These are phyloP conservation scores for Neomorphus geoffroyi DNA, from an alignment of 2,797 vertebrate species.

Conservation along the genomic window DNA sequence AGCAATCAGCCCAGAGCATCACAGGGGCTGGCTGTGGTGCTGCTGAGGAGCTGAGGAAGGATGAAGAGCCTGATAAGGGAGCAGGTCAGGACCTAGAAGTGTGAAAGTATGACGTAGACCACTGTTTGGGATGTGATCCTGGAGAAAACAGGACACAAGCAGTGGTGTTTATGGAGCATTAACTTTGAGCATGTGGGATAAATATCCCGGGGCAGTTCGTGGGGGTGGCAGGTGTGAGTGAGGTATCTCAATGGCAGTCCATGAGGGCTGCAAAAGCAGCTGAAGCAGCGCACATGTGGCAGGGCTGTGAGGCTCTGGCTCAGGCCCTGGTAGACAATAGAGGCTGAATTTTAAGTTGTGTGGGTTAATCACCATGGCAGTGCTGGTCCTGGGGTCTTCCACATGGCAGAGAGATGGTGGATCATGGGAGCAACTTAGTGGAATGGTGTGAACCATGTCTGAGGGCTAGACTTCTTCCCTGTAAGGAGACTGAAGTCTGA, in stretches of 20 bases:
- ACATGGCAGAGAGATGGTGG: neutral
- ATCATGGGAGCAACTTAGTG: neutral
- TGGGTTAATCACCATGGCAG: neutral
- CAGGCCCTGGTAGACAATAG: neutral
- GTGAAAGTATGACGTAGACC: neutral
- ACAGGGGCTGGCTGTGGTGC: neutral
- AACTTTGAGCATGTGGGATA: neutral
- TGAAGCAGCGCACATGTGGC: neutral
- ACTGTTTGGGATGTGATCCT: neutral
- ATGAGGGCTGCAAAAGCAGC: neutral
- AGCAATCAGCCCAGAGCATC: neutral
- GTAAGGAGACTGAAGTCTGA: neutral
- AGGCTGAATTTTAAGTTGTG: neutral
- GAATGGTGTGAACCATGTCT: neutral
- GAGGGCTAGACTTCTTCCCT: neutral
- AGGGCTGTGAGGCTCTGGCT: neutral
- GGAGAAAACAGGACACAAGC: neutral
- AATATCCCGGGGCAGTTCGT: neutral
- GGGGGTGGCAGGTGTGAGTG: accelerated
- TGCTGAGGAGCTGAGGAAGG: neutral
- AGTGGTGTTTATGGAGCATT: neutral
- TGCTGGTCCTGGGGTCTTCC: neutral
- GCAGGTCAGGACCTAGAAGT: accelerated
- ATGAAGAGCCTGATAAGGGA: neutral
- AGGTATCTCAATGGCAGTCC: neutral